Evolutionary conservation across 1,140 invertebrate genomes (phyloP).

Genomic region (Drosophila sp.): DNA sequence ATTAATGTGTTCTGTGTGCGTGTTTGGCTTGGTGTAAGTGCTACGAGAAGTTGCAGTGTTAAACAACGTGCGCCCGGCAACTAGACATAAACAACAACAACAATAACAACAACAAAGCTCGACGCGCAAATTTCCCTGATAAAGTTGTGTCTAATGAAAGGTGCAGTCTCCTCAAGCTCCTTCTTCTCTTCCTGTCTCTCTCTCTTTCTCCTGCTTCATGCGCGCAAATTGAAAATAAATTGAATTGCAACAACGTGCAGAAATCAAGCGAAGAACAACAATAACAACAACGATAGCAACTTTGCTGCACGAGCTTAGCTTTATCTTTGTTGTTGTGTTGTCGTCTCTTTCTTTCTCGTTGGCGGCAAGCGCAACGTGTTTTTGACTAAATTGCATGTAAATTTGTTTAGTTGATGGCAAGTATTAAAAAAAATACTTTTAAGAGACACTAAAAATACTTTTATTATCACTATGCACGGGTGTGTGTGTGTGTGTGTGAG

Average conservation of each 20-base stretch:
- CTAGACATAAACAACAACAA: slow-evolving; percentile 41
- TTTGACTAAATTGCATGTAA: slow-evolving; percentile 70
- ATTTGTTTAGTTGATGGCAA: slow-evolving; percentile 43
- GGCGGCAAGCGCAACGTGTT: slow-evolving; percentile 51
- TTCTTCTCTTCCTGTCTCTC: background rate
- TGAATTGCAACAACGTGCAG: slow-evolving; percentile 79
- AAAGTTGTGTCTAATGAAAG: slow-evolving; percentile 75
- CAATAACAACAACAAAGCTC: slow-evolving; percentile 38
- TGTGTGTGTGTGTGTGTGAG: background rate
- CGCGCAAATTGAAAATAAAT: slow-evolving; percentile 81
- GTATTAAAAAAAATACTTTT: slow-evolving; percentile 8
- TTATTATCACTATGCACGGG: background rate
- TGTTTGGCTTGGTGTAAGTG: slow-evolving; percentile 37
- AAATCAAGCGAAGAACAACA: slow-evolving; percentile 49
- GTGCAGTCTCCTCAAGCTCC: slow-evolving; percentile 34
- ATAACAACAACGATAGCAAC: slow-evolving; percentile 30
- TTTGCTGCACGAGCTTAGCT: slow-evolving; percentile 19
- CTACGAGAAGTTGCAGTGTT: slow-evolving; percentile 49
- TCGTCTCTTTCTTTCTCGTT: slow-evolving; percentile 23
- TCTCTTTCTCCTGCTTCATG: slow-evolving; percentile 38
- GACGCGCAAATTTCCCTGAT: slow-evolving; percentile 61
- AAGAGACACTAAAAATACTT: slow-evolving; percentile 4
- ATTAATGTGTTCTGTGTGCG: slow-evolving; percentile 17
- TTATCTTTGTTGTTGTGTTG: background rate
- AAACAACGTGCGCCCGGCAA: slow-evolving; percentile 57